Evolutionary conservation across 2,888 invertebrate genomes (phyloP).

Genomic region (Acanthosoma haemorrhoidale): DNA sequence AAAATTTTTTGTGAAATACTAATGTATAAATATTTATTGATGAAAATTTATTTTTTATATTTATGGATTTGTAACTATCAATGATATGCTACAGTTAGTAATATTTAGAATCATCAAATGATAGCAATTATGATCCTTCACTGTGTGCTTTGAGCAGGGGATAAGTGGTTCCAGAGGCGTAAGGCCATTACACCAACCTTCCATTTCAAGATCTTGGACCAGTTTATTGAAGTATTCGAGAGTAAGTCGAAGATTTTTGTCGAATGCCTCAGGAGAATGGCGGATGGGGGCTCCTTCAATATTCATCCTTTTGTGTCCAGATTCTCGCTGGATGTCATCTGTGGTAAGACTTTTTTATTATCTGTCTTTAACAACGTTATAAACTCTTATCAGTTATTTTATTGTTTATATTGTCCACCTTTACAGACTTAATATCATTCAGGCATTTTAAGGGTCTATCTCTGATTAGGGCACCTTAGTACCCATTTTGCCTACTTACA

Average conservation of each 20-base stretch:
- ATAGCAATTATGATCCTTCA: too few species aligned
- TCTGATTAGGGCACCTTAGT: too few species aligned
- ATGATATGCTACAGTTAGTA: too few species aligned
- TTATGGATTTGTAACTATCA: background rate
- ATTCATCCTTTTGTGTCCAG: slow-evolving; percentile 75
- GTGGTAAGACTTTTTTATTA: too few species aligned
- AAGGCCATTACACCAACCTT: slow-evolving; percentile 81
- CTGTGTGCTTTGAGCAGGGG: slow-evolving; percentile 45
- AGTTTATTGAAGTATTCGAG: slow-evolving; percentile 76
- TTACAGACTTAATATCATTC: too few species aligned
- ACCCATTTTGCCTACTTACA: too few species aligned
- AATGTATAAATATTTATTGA: background rate
- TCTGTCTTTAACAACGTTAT: too few species aligned
- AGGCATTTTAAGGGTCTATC: too few species aligned
- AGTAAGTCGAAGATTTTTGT: slow-evolving; percentile 54
- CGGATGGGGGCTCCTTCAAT: slow-evolving; percentile 63
- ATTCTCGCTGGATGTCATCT: slow-evolving; percentile 42
- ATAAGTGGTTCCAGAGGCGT: slow-evolving; percentile 77
- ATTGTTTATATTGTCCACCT: too few species aligned
- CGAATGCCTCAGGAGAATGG: slow-evolving; percentile 61
- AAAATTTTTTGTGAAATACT: too few species aligned
- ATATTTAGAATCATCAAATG: background rate
- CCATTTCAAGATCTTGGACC: slow-evolving; percentile 78
- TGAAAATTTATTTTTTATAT: background rate
- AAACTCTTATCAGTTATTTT: too few species aligned